phyloP scores from a whole-genome alignment of 2,113 vertebrate species.

The Eupsittula cactorum region DNA sequence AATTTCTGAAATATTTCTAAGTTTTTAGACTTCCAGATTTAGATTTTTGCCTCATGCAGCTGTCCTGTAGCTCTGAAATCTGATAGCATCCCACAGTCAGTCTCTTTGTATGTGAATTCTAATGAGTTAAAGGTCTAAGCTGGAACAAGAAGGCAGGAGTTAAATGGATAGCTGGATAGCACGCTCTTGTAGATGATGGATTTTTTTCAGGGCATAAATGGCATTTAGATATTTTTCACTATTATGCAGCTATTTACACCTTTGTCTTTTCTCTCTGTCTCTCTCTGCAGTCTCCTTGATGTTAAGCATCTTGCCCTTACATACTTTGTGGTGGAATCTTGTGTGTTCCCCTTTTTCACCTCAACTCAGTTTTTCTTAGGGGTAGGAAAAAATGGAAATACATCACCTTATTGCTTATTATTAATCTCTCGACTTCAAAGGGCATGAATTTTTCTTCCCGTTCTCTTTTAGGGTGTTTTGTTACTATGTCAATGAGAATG shows the following conservation, averaged over 20 bases:
- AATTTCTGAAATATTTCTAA: not conserved
- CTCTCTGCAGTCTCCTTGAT: not conserved
- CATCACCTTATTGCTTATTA: not conserved
- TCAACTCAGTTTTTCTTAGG: not conserved
- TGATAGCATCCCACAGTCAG: not conserved
- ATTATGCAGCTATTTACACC: not conserved
- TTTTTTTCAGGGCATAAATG: not conserved
- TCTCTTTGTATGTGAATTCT: not conserved
- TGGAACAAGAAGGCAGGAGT: not conserved
- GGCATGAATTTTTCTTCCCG: not conserved
- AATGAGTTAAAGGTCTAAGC: not conserved
- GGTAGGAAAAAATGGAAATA: not conserved
- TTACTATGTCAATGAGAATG: not conserved
- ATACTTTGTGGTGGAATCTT: not conserved
- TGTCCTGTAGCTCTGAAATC: not conserved
- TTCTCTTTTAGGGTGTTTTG: slow-evolving; percentile 5
- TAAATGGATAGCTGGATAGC: not conserved
- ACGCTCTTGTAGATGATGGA: not conserved
- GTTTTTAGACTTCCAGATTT: not conserved
- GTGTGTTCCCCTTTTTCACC: not conserved
- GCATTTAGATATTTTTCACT: not conserved
- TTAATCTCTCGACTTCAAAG: slow-evolving; percentile 6
- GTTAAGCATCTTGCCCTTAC: not conserved
- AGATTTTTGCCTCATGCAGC: not conserved
- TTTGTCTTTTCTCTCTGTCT: not conserved